phyloP scores from a whole-genome alignment of 2,113 vertebrate genomes.

The Siniperca chuatsi region DNA sequence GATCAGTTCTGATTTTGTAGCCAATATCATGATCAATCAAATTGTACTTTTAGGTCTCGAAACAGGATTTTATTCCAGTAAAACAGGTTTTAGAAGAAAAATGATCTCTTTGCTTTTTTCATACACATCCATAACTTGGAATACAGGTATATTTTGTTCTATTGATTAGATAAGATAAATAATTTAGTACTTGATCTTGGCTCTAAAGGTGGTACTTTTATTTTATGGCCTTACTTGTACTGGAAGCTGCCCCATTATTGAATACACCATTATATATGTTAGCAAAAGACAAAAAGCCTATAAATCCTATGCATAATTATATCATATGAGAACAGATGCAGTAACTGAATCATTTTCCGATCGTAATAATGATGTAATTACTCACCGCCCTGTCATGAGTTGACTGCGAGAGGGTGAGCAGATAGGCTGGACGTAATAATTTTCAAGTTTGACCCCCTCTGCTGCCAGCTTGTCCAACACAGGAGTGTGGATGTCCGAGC shows the following conservation, averaged over 20 bases:
- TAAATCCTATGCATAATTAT: constrained; percentile 9
- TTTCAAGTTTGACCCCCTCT: constrained; percentile 94
- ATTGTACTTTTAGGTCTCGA: background rate
- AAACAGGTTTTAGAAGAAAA: background rate
- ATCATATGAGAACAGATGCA: constrained; percentile 17
- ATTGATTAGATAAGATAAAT: background rate
- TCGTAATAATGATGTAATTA: constrained; percentile 13
- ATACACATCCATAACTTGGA: background rate
- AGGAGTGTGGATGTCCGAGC: constrained; percentile 91
- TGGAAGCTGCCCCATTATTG: background rate
- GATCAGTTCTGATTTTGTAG: background rate
- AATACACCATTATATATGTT: background rate
- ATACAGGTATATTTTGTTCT: background rate
- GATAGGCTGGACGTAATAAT: constrained; percentile 96
- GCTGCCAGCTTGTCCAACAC: constrained; percentile 91
- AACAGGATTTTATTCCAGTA: background rate
- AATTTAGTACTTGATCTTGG: background rate
- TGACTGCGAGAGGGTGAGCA: constrained; percentile 96
- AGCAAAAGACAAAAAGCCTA: background rate
- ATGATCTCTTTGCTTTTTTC: background rate
- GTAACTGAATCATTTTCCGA: background rate
- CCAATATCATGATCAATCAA: background rate
- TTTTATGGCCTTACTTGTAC: background rate
- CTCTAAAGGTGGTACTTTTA: background rate
- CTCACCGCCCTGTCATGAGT: constrained; percentile 94